Base-by-base conservation (phyloP, 2,888 invertebrate genomes). In the Hypena proboscidalis region DNA sequence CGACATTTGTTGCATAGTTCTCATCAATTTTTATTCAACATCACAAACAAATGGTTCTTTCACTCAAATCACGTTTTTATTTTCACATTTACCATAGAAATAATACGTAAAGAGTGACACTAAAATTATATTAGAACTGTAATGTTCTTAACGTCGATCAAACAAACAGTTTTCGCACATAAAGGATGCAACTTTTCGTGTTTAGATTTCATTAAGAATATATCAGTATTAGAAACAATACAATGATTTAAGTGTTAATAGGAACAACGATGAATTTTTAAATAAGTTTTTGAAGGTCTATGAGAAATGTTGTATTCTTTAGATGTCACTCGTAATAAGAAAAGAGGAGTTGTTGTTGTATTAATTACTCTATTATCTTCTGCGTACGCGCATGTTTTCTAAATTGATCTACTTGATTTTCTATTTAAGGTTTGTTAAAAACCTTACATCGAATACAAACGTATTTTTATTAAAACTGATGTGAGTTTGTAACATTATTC, bases 211-310 rank as follows among this genome's bases (percentile, higher is more conserved):
- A 31, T 42, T 33, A 27, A 4, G n/a, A 23, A 19, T 11, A 8
- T 15, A 34, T 43, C 49, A 35, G 31, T 48, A 67, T 58, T 53
- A 39, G 37, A 20, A 36, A 46, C 31, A 40, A 20, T 31, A 14
- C 2, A 42, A 38, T 53, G 39, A 65, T 68, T 65, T 45, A 67
- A 62, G 56, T 57, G 52, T 13, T 52, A 61, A 60, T 63, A 49
- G 47, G 27, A 29, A 46, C 50, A 40, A 4, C 22, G 14, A 7
- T 13, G 33, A 47, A 42, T 46, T 58, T 20, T 3, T 39, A 59
- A 61, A 9, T 58, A 46, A 1, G 14, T 15, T 13, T n/a, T 43
- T 27, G 32, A 57, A 37, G 38, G 41, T 29, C 13, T 9, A 11
- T 11, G 5, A 33, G 23, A 27, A 42, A 27, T 29, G 9, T 30